These are phyloP conservation scores for Gasterosteus nipponicus DNA, from an alignment of 2,113 vertebrate species.

Conservation along the genomic window DNA sequence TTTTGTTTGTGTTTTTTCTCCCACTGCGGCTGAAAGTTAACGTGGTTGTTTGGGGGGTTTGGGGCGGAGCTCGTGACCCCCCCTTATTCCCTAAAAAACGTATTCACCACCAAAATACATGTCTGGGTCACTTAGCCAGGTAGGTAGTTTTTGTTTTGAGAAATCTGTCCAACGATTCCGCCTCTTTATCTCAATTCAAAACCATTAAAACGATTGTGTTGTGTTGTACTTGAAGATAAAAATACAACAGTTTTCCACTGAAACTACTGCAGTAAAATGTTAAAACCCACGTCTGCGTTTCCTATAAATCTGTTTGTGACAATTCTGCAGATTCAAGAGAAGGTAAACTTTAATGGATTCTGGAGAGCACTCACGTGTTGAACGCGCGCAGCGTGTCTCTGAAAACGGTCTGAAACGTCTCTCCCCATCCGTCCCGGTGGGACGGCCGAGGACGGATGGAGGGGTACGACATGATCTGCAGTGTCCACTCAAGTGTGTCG, in stretches of 20 bases:
- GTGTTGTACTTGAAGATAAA: background rate
- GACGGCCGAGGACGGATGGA: constrained; percentile 3
- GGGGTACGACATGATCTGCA: constrained; percentile 24
- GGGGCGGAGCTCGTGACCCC: too few species aligned
- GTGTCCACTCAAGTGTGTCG: constrained; percentile 60
- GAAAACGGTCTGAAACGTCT: constrained; percentile 6
- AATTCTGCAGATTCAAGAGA: background rate
- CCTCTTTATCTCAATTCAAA: background rate
- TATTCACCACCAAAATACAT: background rate
- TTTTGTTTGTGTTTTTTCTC: constrained; percentile 34
- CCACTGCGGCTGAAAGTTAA: constrained; percentile 20
- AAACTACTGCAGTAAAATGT: too few species aligned
- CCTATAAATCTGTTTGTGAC: background rate
- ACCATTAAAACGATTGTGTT: too few species aligned
- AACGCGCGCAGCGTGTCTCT: background rate
- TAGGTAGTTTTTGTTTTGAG: background rate
- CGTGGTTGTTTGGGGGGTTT: background rate
- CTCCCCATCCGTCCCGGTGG: constrained; percentile 18
- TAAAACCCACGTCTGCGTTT: too few species aligned
- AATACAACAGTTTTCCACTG: background rate
- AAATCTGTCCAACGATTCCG: background rate
- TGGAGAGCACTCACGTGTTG: background rate
- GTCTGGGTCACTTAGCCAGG: background rate
- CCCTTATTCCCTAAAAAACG: background rate
- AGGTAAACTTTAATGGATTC: background rate